Evolutionary conservation across 30 jellyfish, hydroid and myxozoan genomes (phyloP), one percentile per base, ranked within the genome.

Genomic region (Chironex yamaguchii): DNA sequence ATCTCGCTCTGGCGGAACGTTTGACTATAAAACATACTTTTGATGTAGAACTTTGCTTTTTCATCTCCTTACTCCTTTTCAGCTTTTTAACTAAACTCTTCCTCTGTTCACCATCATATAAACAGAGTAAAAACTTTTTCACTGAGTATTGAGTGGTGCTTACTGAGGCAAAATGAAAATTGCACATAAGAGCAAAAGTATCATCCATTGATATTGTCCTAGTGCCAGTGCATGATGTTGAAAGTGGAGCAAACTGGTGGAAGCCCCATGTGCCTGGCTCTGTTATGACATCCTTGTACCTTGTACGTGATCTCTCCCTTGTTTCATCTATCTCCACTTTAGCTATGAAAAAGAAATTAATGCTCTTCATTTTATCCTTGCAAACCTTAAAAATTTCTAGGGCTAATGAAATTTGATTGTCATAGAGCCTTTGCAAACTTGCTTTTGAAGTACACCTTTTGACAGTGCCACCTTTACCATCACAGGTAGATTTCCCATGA

Each of bases 401-500:
- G 17, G 96, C 82, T 36, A 49, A 80, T 3, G 82, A 71, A 24
- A 79, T 89, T 26, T 65, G 80, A 67, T 54, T 33, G 24, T 54
- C 62, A 49, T 3, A 27, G 14, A 79, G 64, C 29, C 73, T 32
- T 62, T 77, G 93, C 66, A 88, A 67, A 54, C 96, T 88, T n/a
- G 92, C 96, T 36, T 70, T 68, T 29, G 93, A 49, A 50, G 85
- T 49, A 23, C 79, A 21, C 26, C 90, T 62, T 76, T 89, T 89
- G 9, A 89, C 97, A 17, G 95, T 79, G 36, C 95, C 95, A 1
- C 91, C 95, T 24, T 80, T 33, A n/a, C 96, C 94, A 80, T 88
- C 96, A 52, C 96, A 88, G 14, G 97, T 71, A 48, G 91, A 90
- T 82, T 81, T 88, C 67, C 92, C 93, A 88, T 88, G 96, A 4